A percentile compares a stretch with the other conserved stretches of the same genome.
Evolutionary conservation across 2,113 vertebrate species (phyloP).

Genomic region (Gallinago paraguaiae): DNA sequence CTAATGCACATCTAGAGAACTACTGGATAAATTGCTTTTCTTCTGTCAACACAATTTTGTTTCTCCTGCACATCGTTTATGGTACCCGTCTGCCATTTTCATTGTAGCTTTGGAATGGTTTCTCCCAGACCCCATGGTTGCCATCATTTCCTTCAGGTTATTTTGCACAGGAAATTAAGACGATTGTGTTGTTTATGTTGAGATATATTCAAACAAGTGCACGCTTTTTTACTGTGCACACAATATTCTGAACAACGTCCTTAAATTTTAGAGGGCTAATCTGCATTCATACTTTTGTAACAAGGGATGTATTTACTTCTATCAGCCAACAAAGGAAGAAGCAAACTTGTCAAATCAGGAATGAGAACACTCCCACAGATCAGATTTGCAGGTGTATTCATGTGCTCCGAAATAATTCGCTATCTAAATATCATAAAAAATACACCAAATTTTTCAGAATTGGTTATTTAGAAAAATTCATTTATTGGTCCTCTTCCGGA

Average conservation of each 20-base stretch:
- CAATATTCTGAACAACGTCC: not conserved
- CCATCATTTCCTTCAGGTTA: not conserved
- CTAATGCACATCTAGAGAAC: not conserved
- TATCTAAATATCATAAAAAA: not conserved
- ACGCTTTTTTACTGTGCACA: not conserved
- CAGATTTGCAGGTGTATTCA: not conserved
- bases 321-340: not conserved
- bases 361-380: not conserved
- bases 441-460: not conserved
- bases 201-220: not conserved
- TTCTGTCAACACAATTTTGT: not conserved
- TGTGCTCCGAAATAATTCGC: not conserved
- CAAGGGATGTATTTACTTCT: not conserved
- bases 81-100: not conserved
- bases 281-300: not conserved
- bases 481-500: not conserved
- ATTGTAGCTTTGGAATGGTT: not conserved
- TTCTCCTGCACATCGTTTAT: not conserved
- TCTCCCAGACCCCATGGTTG: not conserved
- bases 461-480: not conserved
- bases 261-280: not conserved
- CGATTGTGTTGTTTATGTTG: fast-evolving
- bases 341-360: not conserved
- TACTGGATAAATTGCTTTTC: not conserved
- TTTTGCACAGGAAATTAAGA: not conserved